Evolutionary conservation across 2,113 vertebrate species (phyloP).

Genomic region (Etheostoma spectabile): DNA sequence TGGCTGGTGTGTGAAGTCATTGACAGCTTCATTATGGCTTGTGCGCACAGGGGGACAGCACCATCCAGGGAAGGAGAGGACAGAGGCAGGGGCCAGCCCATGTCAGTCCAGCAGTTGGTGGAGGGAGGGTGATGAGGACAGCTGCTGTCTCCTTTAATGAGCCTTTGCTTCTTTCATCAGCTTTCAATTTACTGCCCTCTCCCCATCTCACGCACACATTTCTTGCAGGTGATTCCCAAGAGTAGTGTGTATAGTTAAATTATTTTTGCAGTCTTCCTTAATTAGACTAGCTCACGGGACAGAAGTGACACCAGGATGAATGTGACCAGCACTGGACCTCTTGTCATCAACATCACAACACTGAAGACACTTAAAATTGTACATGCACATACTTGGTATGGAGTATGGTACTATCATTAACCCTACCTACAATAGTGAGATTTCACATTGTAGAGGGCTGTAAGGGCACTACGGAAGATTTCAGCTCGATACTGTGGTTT

Average conservation of each 20-base stretch:
- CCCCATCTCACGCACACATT: slow-evolving; percentile 12
- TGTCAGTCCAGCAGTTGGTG: slow-evolving; percentile 42
- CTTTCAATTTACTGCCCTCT: slow-evolving; percentile 64
- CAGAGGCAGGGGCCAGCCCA: slow-evolving; percentile 37
- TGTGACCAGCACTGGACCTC: slow-evolving; percentile 56
- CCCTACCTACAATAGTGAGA: background rate
- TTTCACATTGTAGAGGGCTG: background rate
- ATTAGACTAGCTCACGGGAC: slow-evolving; percentile 57
- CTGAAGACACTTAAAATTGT: slow-evolving; percentile 77
- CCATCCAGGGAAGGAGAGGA: slow-evolving; percentile 63
- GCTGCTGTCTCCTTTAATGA: slow-evolving; percentile 75
- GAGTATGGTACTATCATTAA: background rate
- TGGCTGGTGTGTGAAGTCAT: slow-evolving; percentile 65
- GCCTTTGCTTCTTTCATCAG: slow-evolving; percentile 67
- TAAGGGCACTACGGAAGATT: background rate
- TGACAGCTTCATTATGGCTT: slow-evolving; percentile 78
- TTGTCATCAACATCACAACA: slow-evolving; percentile 70
- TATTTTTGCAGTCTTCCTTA: slow-evolving; percentile 58
- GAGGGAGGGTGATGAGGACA: background rate
- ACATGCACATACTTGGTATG: background rate
- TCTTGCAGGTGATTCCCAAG: slow-evolving; percentile 46
- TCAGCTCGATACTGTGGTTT: background rate
- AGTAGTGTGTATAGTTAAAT: slow-evolving; percentile 50
- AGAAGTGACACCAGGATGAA: slow-evolving; percentile 30
- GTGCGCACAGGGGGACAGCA: slow-evolving; percentile 66